Percentiles rank a stretch among this genome's conserved stretches.
Evolutionary conservation across 1,140 invertebrate genomes (phyloP).

Genomic region (Listronotus oregonensis): DNA sequence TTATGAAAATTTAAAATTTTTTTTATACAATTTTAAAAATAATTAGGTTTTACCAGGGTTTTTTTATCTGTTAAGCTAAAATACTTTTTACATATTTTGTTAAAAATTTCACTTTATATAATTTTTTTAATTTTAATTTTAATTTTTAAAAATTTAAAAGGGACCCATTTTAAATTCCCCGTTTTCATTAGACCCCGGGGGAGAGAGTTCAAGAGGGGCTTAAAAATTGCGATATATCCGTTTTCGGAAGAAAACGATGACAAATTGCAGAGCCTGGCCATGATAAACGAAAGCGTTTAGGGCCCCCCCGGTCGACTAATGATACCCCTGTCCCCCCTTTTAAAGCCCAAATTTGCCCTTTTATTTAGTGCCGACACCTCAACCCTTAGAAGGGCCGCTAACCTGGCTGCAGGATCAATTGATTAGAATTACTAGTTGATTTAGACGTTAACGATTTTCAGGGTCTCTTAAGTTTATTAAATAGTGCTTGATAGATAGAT

Average conservation of each 20-base stretch:
- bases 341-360: conserved; percentile 53
- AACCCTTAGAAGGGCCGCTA: conserved; percentile 21
- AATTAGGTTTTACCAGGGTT: too few species aligned
- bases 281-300: conserved; percentile 55
- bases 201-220: conserved; percentile 36
- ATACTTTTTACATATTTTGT: too few species aligned
- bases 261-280: conserved; percentile 53
- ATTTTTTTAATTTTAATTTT: neutral
- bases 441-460: conserved; percentile 27
- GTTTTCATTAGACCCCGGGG: conserved; percentile 23
- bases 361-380: conserved; percentile 54
- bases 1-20: too few species aligned
- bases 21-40: too few species aligned
- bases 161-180: conserved; percentile 23
- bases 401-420: conserved; percentile 24
- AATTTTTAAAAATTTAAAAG: conserved; percentile 32
- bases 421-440: conserved; percentile 31
- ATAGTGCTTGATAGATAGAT: too few species aligned
- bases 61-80: too few species aligned
- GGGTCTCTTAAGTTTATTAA: too few species aligned
- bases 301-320: conserved; percentile 52
- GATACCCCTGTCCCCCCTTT: conserved; percentile 51
- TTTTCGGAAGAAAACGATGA: conserved; percentile 50
- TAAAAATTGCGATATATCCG: conserved; percentile 50
- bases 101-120: too few species aligned